Evolutionary conservation across 1,140 invertebrate genomes (phyloP).

Genomic region (Papilio dardanus): DNA sequence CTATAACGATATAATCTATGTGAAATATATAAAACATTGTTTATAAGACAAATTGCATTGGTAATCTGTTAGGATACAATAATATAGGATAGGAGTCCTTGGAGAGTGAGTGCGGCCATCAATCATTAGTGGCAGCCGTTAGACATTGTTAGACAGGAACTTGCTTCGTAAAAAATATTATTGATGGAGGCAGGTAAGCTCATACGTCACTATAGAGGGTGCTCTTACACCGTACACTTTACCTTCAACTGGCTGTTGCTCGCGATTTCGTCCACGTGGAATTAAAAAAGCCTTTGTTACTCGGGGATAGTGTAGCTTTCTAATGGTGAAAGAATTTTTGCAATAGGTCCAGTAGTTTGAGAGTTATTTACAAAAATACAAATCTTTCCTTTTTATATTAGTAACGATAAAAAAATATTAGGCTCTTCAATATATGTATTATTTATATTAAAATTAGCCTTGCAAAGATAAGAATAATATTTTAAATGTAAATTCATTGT

Average conservation of each 20-base stretch:
- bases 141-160: conserved; percentile 60
- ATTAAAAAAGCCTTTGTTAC: no score
- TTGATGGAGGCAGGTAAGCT: conserved; percentile 77
- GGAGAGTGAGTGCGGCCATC: conserved; percentile 64
- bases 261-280: no score
- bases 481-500: neutral
- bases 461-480: neutral
- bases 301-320: no score
- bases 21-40: neutral
- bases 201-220: conserved; percentile 58
- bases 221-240: conserved; percentile 39
- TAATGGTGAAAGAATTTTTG: no score
- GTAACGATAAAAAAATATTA: no score
- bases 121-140: conserved; percentile 64
- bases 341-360: no score
- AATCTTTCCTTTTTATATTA: no score
- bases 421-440: neutral
- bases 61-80: conserved; percentile 30
- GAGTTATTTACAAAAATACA: no score
- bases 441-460: neutral
- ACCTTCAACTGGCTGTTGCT: no score
- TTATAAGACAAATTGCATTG: conserved; percentile 29
- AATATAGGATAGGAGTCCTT: conserved; percentile 44
- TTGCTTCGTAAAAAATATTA: conserved; percentile 69
- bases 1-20: neutral